Conservation (phyloP, 2,113 vertebrate species). For the Panthera tigris region DNA sequence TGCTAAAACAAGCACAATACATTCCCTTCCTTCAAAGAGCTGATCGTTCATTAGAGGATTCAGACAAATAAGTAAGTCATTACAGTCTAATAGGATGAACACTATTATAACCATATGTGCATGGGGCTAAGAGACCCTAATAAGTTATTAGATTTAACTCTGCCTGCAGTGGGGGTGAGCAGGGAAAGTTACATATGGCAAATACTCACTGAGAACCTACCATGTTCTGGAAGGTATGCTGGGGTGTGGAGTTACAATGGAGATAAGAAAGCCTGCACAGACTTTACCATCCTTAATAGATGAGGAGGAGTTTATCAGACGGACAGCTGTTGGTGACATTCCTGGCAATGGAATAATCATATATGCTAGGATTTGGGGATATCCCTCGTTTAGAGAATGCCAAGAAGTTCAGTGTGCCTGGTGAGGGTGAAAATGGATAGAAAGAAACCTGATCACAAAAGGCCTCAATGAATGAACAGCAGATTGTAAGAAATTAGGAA, state of each 20-base stretch:
- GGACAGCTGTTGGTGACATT: not conserved
- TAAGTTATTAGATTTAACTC: not conserved
- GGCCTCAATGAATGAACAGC: not conserved
- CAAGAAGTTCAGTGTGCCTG: not conserved
- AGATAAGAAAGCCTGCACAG: not conserved
- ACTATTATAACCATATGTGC: not conserved
- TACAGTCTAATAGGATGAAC: slow-evolving; percentile 21
- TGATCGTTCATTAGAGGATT: slow-evolving; percentile 34
- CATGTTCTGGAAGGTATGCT: not conserved
- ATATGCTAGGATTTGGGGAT: not conserved
- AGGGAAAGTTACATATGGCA: not conserved
- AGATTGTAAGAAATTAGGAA: not conserved
- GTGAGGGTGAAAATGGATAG: not conserved
- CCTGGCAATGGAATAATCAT: not conserved
- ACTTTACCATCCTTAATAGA: not conserved
- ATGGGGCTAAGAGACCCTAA: not conserved
- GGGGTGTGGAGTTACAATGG: not conserved
- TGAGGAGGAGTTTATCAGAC: not conserved
- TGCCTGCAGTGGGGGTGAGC: not conserved
- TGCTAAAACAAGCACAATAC: not conserved
- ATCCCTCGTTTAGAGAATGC: not conserved
- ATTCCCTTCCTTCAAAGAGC: not conserved
- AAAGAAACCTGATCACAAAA: not conserved
- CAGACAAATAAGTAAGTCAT: slow-evolving; percentile 23
- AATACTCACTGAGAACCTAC: not conserved